phyloP scores from a whole-genome alignment of 2,888 invertebrate genomes.

The Byasa hedistus region DNA sequence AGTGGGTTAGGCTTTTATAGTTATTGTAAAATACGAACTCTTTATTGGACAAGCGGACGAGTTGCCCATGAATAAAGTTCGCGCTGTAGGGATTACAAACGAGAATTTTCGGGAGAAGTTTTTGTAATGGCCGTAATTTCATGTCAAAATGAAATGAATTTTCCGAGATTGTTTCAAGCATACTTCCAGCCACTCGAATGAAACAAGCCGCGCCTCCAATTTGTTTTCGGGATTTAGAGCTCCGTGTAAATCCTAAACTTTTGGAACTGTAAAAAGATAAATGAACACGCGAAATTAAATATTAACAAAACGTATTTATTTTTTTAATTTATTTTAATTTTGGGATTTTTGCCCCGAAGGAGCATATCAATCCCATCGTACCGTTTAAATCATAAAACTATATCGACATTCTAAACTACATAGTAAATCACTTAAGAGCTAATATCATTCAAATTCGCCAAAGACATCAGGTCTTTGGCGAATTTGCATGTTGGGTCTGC shows the following conservation, averaged over 20 bases:
- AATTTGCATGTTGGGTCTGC: too few relatives aligned
- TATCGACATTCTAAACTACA: too few relatives aligned
- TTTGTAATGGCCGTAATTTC: constrained; percentile 14
- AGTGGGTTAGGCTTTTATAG: too few relatives aligned
- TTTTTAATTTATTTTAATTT: too few relatives aligned
- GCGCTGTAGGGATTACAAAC: constrained; percentile 12
- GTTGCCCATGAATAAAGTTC: constrained; percentile 12
- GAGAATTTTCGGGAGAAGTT: neutral
- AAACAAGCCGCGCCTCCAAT: constrained; percentile 18
- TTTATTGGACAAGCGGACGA: constrained; percentile 2
- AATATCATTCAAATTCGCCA: too few relatives aligned
- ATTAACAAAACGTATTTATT: too few relatives aligned
- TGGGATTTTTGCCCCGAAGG: too few relatives aligned
- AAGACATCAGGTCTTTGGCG: too few relatives aligned
- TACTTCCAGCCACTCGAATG: constrained; percentile 14
- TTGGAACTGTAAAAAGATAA: neutral
- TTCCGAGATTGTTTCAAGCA: constrained; percentile 11
- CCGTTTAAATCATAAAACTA: too few relatives aligned
- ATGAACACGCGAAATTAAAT: neutral
- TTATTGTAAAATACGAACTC: neutral
- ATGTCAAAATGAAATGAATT: constrained; percentile 20
- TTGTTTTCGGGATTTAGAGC: constrained; percentile 10
- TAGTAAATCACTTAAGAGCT: too few relatives aligned
- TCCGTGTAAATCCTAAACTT: constrained; percentile 7
- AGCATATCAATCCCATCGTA: too few relatives aligned